Conservation (phyloP, 1,140 invertebrate genomes). For the Trissolcus basalis region DNA sequence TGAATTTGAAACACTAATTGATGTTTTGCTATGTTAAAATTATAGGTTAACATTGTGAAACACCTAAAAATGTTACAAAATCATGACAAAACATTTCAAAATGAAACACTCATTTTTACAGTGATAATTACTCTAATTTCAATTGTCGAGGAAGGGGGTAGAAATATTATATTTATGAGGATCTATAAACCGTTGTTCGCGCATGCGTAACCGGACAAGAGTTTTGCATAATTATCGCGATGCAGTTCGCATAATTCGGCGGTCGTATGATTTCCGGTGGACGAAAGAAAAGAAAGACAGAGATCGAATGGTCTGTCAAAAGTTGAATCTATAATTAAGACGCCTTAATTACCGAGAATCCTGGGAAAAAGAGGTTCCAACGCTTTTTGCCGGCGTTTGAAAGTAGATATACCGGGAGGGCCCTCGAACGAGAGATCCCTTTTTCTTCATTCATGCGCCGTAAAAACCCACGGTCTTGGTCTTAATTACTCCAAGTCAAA, state of each 20-base stretch:
- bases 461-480: constrained; percentile 34
- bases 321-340: constrained; percentile 65
- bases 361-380: constrained; percentile 30
- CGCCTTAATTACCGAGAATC: constrained; percentile 62
- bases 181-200: neutral
- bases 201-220: neutral
- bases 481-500: constrained; percentile 65
- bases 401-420: constrained; percentile 36
- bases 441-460: constrained; percentile 63
- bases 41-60: too few species aligned
- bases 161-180: neutral
- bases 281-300: constrained; percentile 24
- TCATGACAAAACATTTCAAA: too few species aligned
- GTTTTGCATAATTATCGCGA: constrained; percentile 31
- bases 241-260: constrained; percentile 21
- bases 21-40: too few species aligned
- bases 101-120: too few species aligned
- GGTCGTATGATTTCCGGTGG: constrained; percentile 35
- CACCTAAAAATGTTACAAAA: too few species aligned
- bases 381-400: constrained; percentile 35
- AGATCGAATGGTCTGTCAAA: constrained; percentile 51
- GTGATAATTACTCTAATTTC: constrained; percentile 1
- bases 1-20: too few species aligned
- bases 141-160: too few species aligned
- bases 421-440: constrained; percentile 48